These are phyloP conservation scores for Exocentrus adspersus DNA, from an alignment of 2,888 invertebrate species.

Conservation along the genomic window DNA sequence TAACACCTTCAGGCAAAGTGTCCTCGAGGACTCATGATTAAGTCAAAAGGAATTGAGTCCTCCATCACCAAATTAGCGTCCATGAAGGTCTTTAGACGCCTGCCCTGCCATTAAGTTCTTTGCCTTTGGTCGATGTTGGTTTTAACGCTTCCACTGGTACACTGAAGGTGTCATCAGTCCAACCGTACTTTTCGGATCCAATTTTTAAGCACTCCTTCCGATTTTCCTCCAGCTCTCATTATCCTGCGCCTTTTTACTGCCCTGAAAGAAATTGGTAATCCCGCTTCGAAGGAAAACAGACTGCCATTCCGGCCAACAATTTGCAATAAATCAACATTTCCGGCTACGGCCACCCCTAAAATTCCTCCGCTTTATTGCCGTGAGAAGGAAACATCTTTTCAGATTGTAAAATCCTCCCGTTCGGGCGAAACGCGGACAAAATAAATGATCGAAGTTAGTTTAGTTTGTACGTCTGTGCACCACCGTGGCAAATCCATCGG, in stretches of 20 bases:
- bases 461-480: constrained; percentile 38
- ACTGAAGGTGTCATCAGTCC: too few relatives aligned
- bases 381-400: constrained; percentile 54
- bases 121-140: too few relatives aligned
- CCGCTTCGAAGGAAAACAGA: neutral
- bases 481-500: constrained; percentile 55
- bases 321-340: constrained; percentile 57
- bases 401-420: constrained; percentile 55
- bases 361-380: constrained; percentile 53
- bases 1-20: too few relatives aligned
- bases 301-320: constrained; percentile 38
- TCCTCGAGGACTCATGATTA: too few relatives aligned
- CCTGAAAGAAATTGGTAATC: neutral
- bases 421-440: constrained; percentile 41
- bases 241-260: neutral
- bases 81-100: too few relatives aligned
- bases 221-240: neutral
- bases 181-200: too few relatives aligned
- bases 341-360: constrained; percentile 42
- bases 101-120: too few relatives aligned
- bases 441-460: constrained; percentile 51
- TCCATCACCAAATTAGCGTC: too few relatives aligned
- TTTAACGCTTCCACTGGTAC: too few relatives aligned
- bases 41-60: too few relatives aligned
- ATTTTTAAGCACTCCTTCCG: too few relatives aligned